These are phyloP conservation scores for Macrocentrus cingulum DNA, from an alignment of 1,140 invertebrate genomes.

Conservation along the genomic window DNA sequence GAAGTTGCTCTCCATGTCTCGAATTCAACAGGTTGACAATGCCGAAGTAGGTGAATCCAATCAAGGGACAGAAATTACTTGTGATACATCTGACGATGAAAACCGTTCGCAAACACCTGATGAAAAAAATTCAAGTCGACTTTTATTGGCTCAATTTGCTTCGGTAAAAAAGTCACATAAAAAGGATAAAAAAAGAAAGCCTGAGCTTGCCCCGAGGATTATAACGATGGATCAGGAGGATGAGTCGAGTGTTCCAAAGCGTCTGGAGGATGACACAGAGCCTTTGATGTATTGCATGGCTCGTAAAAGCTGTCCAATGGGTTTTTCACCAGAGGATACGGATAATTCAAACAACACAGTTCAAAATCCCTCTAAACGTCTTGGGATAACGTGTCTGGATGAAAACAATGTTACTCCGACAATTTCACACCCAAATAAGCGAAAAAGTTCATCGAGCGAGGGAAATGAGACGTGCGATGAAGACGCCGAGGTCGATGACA, in stretches of 20 bases:
- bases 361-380: conserved; percentile 2
- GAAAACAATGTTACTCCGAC: neutral
- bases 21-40: neutral
- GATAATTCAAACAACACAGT: conserved; percentile 1
- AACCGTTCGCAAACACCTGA: conserved; percentile 45
- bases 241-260: neutral
- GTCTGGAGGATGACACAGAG: too few species aligned
- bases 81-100: neutral
- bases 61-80: conserved; percentile 8
- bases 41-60: conserved; percentile 18
- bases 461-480: conserved; percentile 14
- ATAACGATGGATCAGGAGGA: conserved; percentile 1
- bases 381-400: conserved; percentile 5
- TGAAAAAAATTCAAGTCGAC: conserved; percentile 46
- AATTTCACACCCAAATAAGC: conserved; percentile 37
- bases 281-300: too few species aligned
- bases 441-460: conserved; percentile 32
- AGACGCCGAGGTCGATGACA: conserved; percentile 8
- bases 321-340: neutral
- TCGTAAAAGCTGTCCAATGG: too few species aligned
- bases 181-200: conserved; percentile 48
- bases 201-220: conserved; percentile 34
- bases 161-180: conserved; percentile 52
- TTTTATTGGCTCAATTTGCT: conserved; percentile 43
- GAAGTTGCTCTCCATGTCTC: conserved; percentile 35